Percentiles rank a stretch among this genome's conserved stretches.
Conservation (phyloP, 2,888 invertebrate species). For the Meteorus cinctellus region DNA sequence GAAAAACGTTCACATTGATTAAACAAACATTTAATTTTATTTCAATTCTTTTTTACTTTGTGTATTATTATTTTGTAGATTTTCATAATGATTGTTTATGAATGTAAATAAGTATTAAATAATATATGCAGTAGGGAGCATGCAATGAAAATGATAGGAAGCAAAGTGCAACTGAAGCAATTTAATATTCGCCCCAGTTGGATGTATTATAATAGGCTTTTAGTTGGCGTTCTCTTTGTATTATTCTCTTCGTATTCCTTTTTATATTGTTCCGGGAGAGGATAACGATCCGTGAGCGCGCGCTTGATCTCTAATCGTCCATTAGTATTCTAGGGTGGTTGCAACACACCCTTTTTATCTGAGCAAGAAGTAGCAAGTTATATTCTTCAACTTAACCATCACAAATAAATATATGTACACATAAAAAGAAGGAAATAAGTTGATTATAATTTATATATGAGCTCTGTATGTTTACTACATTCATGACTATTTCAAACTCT, state of each 20-base stretch:
- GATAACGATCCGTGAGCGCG: conserved; percentile 38
- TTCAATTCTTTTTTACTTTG: not conserved
- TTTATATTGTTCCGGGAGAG: conserved; percentile 22
- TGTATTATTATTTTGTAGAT: not conserved
- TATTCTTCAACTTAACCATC: conserved; percentile 28
- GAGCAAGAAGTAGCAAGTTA: conserved; percentile 14
- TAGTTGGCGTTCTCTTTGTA: conserved; percentile 21
- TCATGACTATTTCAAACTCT: conserved; percentile 24
- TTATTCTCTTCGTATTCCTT: conserved; percentile 4
- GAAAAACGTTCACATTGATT: conserved; percentile 17
- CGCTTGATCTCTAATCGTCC: conserved; percentile 39
- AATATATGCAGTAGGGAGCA: not conserved
- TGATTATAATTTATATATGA: conserved; percentile 11
- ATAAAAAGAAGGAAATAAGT: not conserved
- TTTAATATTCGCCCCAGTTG: conserved; percentile 33
- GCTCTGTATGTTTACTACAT: conserved; percentile 15
- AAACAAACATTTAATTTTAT: not conserved
- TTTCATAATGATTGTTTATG: conserved; percentile 9
- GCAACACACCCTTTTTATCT: conserved; percentile 40
- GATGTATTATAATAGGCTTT: not conserved
- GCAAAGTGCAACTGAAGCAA: conserved; percentile 32
- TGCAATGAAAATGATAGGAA: conserved; percentile 6
- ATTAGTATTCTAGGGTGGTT: conserved; percentile 46
- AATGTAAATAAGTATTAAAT: conserved; percentile 2
- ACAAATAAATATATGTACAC: not conserved